These are phyloP conservation scores for Rhizomys pruinosus DNA, from an alignment of 2,113 vertebrate species.

Conservation along the genomic window DNA sequence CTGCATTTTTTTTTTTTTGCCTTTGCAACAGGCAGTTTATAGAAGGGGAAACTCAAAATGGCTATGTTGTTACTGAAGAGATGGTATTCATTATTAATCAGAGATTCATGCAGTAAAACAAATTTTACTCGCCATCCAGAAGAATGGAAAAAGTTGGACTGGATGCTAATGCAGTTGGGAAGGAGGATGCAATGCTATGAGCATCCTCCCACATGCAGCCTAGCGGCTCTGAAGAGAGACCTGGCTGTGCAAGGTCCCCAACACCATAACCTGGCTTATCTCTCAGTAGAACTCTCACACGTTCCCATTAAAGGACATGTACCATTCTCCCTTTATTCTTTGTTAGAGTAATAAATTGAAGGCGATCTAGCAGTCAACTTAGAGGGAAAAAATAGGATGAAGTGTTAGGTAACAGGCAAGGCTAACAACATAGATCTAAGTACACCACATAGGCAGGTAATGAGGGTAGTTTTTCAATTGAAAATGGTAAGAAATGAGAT, in stretches of 20 bases:
- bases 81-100: conserved; percentile 30
- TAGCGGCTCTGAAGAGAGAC: neutral
- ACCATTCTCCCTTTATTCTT: neutral
- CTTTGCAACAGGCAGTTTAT: neutral
- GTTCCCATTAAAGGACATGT: neutral
- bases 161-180: neutral
- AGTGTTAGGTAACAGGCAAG: neutral
- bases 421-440: conserved; percentile 4
- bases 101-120: neutral
- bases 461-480: neutral
- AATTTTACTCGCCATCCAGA: neutral
- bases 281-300: neutral
- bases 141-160: neutral
- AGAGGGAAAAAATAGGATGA: neutral
- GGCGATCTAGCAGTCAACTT: neutral
- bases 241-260: neutral
- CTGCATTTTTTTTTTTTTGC: neutral
- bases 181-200: neutral
- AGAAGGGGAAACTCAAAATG: neutral
- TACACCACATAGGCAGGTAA: neutral
- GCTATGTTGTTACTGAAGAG: neutral
- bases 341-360: neutral
- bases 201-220: no score
- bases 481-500: conserved; percentile 10
- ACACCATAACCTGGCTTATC: fast-evolving